Evolutionary conservation across 2,113 vertebrate genomes (phyloP).

Genomic region (Zosterops pallidus): DNA sequence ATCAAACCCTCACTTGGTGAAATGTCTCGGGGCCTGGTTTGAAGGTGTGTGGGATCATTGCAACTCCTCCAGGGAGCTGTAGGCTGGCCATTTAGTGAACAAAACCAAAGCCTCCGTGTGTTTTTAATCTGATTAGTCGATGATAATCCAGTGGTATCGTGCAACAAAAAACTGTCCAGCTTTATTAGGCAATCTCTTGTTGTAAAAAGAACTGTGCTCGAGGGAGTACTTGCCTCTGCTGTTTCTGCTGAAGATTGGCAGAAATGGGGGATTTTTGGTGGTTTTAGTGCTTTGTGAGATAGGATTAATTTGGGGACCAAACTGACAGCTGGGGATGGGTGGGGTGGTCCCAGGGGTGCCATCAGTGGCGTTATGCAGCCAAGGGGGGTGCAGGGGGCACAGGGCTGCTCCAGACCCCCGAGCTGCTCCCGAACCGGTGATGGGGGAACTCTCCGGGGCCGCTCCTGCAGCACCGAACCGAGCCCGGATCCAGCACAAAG

Average conservation of each 20-base stretch:
- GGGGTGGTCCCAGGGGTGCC: not conserved
- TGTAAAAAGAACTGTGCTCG: not conserved
- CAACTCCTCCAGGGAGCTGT: not conserved
- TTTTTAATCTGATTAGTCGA: conserved; percentile 42
- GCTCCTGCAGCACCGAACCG: not conserved
- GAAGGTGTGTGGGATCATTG: not conserved
- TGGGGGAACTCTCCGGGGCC: not conserved
- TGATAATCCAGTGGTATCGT: conserved; percentile 20
- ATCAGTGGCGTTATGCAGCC: not conserved
- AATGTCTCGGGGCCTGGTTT: not conserved
- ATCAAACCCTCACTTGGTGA: not conserved
- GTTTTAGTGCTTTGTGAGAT: not conserved
- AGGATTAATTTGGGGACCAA: not conserved
- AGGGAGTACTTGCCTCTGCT: not conserved
- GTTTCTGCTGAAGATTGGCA: not conserved
- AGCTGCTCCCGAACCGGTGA: not conserved
- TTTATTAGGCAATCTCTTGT: conserved; percentile 12
- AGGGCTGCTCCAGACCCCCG: not conserved
- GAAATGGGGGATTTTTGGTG: not conserved
- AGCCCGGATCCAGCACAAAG: not conserved
- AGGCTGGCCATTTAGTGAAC: not conserved
- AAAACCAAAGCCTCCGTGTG: not conserved
- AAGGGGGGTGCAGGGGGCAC: not conserved
- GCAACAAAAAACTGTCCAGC: conserved; percentile 27
- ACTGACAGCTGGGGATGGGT: not conserved